A percentile compares a stretch with the other conserved stretches of the same genome.
Conservation (phyloP, 1,140 invertebrate genomes). For the Calosoma granatense region DNA sequence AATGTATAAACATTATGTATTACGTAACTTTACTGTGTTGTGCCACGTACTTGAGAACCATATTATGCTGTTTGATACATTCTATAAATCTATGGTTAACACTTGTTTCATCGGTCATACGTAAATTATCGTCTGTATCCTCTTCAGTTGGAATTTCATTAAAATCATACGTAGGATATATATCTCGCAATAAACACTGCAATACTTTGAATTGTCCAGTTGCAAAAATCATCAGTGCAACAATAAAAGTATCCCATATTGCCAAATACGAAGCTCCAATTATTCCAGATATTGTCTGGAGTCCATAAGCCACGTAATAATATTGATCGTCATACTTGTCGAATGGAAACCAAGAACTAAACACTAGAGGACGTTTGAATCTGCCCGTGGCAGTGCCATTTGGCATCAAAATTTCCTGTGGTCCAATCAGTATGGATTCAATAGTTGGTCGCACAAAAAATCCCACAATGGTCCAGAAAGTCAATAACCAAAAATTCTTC, state of each 20-base stretch:
- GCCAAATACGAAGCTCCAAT: constrained; percentile 18
- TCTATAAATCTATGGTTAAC: neutral
- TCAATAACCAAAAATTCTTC: constrained; percentile 17
- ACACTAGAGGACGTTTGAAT: constrained; percentile 19
- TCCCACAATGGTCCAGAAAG: constrained; percentile 16
- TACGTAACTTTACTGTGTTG: neutral
- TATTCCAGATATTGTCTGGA: constrained; percentile 19
- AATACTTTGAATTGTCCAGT: constrained; percentile 21
- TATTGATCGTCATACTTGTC: constrained; percentile 17
- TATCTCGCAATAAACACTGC: constrained; percentile 16
- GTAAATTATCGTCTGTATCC: neutral
- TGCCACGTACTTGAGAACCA: constrained; percentile 16
- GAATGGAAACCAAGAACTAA: constrained; percentile 25
- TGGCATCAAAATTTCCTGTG: constrained; percentile 14
- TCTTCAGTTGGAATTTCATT: neutral
- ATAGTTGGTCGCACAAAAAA: constrained; percentile 19
- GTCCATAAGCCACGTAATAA: constrained; percentile 17
- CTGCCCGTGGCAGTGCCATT: constrained; percentile 20
- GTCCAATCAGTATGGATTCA: constrained; percentile 18
- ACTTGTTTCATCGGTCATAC: neutral
- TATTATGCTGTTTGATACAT: constrained; percentile 22
- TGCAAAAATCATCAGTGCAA: constrained; percentile 21
- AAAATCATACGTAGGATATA: neutral
- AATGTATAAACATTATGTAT: constrained; percentile 11
- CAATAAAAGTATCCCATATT: constrained; percentile 20